Evolutionary conservation across 2,113 vertebrate species (phyloP).

Genomic region (Acanthochromis polyacanthus): DNA sequence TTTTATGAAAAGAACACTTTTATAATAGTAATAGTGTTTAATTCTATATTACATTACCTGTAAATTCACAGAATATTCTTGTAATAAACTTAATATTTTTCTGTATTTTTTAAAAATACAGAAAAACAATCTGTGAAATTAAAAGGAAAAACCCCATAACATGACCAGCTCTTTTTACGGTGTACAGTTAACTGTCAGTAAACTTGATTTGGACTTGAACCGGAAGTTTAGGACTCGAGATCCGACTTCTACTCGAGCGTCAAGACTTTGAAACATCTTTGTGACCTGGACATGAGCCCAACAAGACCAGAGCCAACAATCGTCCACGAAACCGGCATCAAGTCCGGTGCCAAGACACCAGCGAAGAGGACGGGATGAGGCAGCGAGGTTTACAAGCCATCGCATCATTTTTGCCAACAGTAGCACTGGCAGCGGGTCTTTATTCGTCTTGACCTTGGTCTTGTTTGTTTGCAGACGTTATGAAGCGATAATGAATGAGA

Average conservation of each 20-base stretch:
- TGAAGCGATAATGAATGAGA: slow-evolving; percentile 39
- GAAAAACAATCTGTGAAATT: too few species aligned
- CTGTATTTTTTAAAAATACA: too few species aligned
- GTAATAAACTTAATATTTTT: too few species aligned
- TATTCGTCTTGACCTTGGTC: slow-evolving; percentile 29
- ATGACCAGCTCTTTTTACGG: too few species aligned
- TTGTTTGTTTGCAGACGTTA: slow-evolving; percentile 39
- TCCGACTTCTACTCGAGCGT: slow-evolving; percentile 1
- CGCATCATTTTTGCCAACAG: slow-evolving; percentile 5
- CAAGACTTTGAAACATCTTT: slow-evolving; percentile 7
- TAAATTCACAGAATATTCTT: too few species aligned
- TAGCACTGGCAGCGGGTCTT: not conserved
- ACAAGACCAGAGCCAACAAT: slow-evolving; percentile 10
- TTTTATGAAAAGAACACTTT: too few species aligned
- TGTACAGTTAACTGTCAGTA: too few species aligned
- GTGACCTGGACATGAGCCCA: slow-evolving; percentile 9
- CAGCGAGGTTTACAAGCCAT: slow-evolving; percentile 10
- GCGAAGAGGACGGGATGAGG: not conserved
- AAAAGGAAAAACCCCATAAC: too few species aligned
- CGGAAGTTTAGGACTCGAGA: not conserved
- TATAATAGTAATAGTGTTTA: too few species aligned
- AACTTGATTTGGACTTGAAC: too few species aligned
- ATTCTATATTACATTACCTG: too few species aligned
- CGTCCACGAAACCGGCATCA: not conserved
- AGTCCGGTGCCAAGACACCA: not conserved